These are phyloP conservation scores for Clarias fuscus DNA, from an alignment of 2,797 vertebrate genomes.

Conservation along the genomic window DNA sequence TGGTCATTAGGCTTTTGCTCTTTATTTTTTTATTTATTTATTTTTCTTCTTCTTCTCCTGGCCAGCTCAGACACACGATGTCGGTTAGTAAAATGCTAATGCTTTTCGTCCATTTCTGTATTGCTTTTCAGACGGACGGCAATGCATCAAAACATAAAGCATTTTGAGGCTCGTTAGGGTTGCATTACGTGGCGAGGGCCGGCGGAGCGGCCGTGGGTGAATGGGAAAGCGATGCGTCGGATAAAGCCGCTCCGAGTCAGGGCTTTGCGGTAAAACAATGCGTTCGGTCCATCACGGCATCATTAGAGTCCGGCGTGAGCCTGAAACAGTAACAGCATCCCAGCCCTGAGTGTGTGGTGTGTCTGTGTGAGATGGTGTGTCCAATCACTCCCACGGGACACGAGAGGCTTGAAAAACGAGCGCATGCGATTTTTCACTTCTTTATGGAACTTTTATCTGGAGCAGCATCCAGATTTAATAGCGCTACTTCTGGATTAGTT, in stretches of 20 bases:
- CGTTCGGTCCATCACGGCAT: slow-evolving; percentile 47
- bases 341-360: slow-evolving; percentile 39
- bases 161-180: slow-evolving; percentile 83
- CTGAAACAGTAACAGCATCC: slow-evolving; percentile 50
- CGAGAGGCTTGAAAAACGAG: slow-evolving; percentile 7
- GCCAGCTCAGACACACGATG: slow-evolving; percentile 48
- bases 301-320: slow-evolving; percentile 53
- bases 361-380: slow-evolving; percentile 31
- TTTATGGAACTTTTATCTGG: neutral
- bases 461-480: slow-evolving; percentile 4
- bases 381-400: slow-evolving; percentile 50
- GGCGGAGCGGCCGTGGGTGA: slow-evolving; percentile 73
- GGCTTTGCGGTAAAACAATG: slow-evolving; percentile 65
- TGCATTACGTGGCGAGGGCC: slow-evolving; percentile 76
- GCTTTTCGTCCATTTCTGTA: slow-evolving; percentile 77
- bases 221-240: slow-evolving; percentile 80
- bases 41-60: slow-evolving; percentile 43
- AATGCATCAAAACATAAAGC: slow-evolving; percentile 82
- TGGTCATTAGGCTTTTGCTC: slow-evolving; percentile 76
- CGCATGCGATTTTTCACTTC: neutral
- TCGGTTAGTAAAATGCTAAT: slow-evolving; percentile 67
- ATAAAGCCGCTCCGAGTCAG: slow-evolving; percentile 73
- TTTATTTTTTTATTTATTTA: neutral
- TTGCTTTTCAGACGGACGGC: slow-evolving; percentile 80
- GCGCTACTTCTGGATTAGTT: neutral